Base-by-base conservation (phyloP, 1,140 invertebrate genomes). In the Zaprionus taronus region DNA sequence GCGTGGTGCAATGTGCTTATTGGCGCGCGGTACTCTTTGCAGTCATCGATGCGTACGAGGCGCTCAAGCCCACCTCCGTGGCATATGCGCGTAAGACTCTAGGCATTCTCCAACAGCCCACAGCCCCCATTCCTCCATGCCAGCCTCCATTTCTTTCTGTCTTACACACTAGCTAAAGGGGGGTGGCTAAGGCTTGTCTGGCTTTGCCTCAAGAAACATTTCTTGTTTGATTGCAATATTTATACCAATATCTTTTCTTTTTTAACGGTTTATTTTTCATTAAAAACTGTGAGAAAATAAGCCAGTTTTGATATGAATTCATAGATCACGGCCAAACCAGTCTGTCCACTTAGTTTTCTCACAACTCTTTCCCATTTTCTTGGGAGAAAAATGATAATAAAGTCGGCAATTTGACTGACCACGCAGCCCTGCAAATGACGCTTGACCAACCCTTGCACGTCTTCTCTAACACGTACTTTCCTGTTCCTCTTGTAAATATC, bases 291-390 rank as follows among this genome's bases (percentile, higher is more conserved):
- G 79, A 60, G 67, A 62, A 79, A 79, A 61, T 34, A 61, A 68
- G 41, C 66, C 57, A 31, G 81, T 81, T 79, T 83, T 34, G n/a
- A 51, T 44, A 6, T 17, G 38, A 7, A 67, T 72, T 63, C 55
- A 34, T 2, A 41, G 12, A 60, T 58, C 28, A 49, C 20, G 44
- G 31, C 26, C 20, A 83, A 81, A 83, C 81, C 79, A 81, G 81
- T 83, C 38, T 65, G 5, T 83, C 81, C 47, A 81, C 71, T 58
- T 69, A 70, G 72, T 81, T 69, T 83, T 83, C 81, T 76, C 81
- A 83, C 65, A 69, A 68, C 7, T 70, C 72, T 49, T 26, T 41
- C 22, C 38, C 20, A 49, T 70, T 81, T 81, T 76, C 68, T 81
- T 81, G 67, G 64, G 76, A 55, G 17, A 44, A 81, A 81, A 81